Base-by-base conservation (phyloP, 2,888 invertebrate genomes). In the Xanthorhoe spadicearia region DNA sequence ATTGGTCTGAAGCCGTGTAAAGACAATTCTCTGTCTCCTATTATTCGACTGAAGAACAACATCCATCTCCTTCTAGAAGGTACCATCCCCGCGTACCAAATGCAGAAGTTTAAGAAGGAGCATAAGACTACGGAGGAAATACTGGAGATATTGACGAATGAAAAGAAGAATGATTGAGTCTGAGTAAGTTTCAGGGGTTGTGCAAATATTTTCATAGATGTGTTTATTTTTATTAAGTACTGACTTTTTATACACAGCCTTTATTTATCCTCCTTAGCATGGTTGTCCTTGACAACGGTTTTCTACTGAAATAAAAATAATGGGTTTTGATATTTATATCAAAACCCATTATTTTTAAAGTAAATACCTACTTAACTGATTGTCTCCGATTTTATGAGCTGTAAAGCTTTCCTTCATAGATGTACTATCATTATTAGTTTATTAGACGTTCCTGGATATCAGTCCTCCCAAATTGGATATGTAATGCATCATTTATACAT, bases 51-150 rank as follows among this genome's bases (percentile, higher is more conserved):
- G 18, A 95, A 95, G 74, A 91, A 93, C 50, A 98, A 98, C 85
- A 95, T 97, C 19, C 95, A 96, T 78, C 95, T 96, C 77, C 94
- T 97, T 73, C 90, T 97, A 7, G 95, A 96, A 64, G 97, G 96
- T 94, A 97, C 97, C 13, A 96, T 97, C 55, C 97, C 97, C 0
- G 94, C 95, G 73, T 93, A 95, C 49, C 95, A 96, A 76, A 96
- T 97, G 97, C 94, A 95, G 23, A 95, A 94, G 75, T 97, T 97
- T 77, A 94, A 94, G 71, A 94, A 94, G 68, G 95, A 97, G 80
- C 95, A 96, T 70, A 95, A 96, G 75, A 95, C 96, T 0, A 96
- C 96, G 0, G 97, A 97, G 82, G 96, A 97, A 78, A 94, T 97
- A 68, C 89, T 98, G 68, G 97, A 97, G 83, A 94, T 96, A 69